Evolutionary conservation across 2,113 vertebrate genomes (phyloP).

Genomic region (Trogon surrucura): DNA sequence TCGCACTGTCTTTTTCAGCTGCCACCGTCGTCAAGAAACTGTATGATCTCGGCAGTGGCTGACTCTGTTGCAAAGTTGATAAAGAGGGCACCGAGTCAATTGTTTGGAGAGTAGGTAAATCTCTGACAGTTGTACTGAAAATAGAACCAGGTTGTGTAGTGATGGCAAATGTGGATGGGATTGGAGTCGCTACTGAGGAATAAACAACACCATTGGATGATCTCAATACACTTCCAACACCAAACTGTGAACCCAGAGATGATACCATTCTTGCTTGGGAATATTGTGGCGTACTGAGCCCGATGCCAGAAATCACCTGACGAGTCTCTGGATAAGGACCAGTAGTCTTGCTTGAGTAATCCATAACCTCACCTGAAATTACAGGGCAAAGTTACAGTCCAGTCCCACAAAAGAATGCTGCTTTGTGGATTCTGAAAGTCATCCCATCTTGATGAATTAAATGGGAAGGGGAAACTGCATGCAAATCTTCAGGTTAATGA

Average conservation of each 20-base stretch:
- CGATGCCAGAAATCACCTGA: slow-evolving; percentile 82
- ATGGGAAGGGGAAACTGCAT: slow-evolving; percentile 80
- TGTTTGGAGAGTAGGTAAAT: slow-evolving; percentile 86
- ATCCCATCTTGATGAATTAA: slow-evolving; percentile 80
- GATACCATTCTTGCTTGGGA: slow-evolving; percentile 85
- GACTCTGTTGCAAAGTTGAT: slow-evolving; percentile 82
- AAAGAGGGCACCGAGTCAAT: slow-evolving; percentile 88
- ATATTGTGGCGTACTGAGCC: slow-evolving; percentile 84
- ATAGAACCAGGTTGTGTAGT: slow-evolving; percentile 97
- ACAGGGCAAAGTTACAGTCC: slow-evolving; percentile 89
- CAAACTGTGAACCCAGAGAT: slow-evolving; percentile 80
- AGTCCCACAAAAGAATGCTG: slow-evolving; percentile 75
- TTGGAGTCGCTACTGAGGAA: slow-evolving; percentile 89
- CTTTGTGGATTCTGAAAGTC: slow-evolving; percentile 69
- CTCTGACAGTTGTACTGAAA: slow-evolving; percentile 86
- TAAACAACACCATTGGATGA: slow-evolving; percentile 94
- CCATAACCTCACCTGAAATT: slow-evolving; percentile 97
- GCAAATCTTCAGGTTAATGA: slow-evolving; percentile 84
- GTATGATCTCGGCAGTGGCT: slow-evolving; percentile 86
- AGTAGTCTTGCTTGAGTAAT: slow-evolving; percentile 95
- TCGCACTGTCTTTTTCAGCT: slow-evolving; percentile 77
- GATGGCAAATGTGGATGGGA: slow-evolving; percentile 93
- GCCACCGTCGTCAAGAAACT: slow-evolving; percentile 84
- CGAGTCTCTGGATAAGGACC: slow-evolving; percentile 83
- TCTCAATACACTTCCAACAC: slow-evolving; percentile 87